Base-by-base conservation (phyloP, 2,797 vertebrate species). In the Pangasius sanitwongsei region DNA sequence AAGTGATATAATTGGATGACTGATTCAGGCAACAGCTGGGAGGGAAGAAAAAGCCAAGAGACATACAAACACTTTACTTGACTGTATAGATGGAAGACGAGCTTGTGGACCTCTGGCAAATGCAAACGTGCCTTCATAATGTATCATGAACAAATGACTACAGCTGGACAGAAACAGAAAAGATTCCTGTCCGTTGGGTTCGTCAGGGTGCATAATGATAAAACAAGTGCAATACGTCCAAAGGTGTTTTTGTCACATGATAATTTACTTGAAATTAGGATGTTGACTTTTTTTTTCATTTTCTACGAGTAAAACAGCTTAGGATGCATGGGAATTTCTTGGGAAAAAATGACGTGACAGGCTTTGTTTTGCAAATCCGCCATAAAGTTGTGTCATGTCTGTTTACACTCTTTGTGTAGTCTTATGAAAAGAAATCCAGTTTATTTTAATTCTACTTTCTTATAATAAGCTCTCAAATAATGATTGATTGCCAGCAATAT, bases 401-500 rank as follows among this genome's bases (percentile, higher is more conserved):
- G 37, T 44, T 13, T 15, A 37, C 0, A 41, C 55, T 18, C 25
- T 48, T 48, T 53, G 28, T n/a, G 53, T 16, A 9, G 23, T 77
- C 25, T 48, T 77, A n/a, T 28, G 34, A 50, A 28, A 50, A 77
- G 44, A 31, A 80, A 7, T 53, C 23, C 34, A 57, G 31, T n/a
- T 34, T 87, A 61, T 59, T 72, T 65, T 82, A 44, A 16, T 41
- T 12, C 6, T 2, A 9, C 28, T 16, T 63, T 65, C 44, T 53
- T 94, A 93, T 37, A 37, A 61, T 61, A 16, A 7, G 11, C 13
- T 4, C 31, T 23, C 18, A 34, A 59, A 23, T 57, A 90, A 94
- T 95, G 94, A 95, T 93, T 89, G 93, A 94, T 93, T 89, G 88
- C 90, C 91, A 90, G 93, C 89, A 87, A 77, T 83, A 93, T 94